Evolutionary conservation across 2,113 vertebrate species (phyloP), one percentile per base, ranked within the genome.

Genomic region (Sinocyclocheilus grahami): DNA sequence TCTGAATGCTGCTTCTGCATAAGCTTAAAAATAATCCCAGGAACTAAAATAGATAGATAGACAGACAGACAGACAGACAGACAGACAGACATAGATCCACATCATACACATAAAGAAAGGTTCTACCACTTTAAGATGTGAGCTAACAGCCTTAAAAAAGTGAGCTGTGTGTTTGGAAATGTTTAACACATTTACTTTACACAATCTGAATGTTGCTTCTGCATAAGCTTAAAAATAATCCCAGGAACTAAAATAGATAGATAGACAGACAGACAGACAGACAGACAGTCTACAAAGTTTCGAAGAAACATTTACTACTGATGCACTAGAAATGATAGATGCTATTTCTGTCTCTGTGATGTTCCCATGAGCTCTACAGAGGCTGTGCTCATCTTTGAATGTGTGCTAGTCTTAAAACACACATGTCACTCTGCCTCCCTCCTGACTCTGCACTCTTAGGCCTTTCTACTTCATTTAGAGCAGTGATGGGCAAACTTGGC

Each of bases 401-500:
- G 55, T 80, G 42, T 65, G 1, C 33, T 27, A 67, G 80, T 30
- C 48, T 58, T 87, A 83, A 85, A 83, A 53, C 69, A 78, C 83
- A 85, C 62, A 67, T 80, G 74, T 83, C 62, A 78, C 39, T 55
- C 79, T 76, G 30, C 12, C 20, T 63, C 22, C 63, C 33, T 20
- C 46, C 5, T 85, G 27, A 82, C 74, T 87, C 62, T 20, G 22
- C 51, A 9, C 51, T 82, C 48, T 42, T 65, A 48, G 69, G 46
- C 69, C 82, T 69, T 51, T 33, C 42, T 18, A 55, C 51, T 87
- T 84, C 62, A 30, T 46, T 80, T 33, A 82, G n/a, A 27, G 62
- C 78, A 51, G 39, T 78, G 85, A 87, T 87, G 82, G 82, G 82
- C 85, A 85, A 84, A 30, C 30, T 30, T 30, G 30, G 30, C 30